Evolutionary conservation across 2,797 vertebrate species (phyloP), one percentile per base, ranked within the genome.

Genomic region (Cichlasoma orientale): DNA sequence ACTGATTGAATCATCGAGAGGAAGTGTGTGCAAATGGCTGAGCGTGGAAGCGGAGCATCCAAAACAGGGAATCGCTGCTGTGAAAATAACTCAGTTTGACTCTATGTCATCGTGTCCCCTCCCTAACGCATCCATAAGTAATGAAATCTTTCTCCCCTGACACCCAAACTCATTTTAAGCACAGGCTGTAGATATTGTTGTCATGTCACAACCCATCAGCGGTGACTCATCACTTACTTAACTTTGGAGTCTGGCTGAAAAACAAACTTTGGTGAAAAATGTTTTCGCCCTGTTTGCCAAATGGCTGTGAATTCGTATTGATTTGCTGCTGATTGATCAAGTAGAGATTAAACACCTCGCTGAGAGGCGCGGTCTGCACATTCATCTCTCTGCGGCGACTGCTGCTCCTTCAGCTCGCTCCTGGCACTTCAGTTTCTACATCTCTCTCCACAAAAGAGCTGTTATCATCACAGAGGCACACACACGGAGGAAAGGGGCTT

Each of bases 311-410:
- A 72, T 79, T 73, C 10, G 0, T 58, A 82, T 85, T 3, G 75
- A 69, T 71, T 58, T 16, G 70, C 72, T 27, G 58, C 10, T 82
- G 80, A 85, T 78, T 79, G 86, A 88, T 88, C 63, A 79, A 59
- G 56, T 36, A 3, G 47, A 77, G 75, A 70, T 56, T 44, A 80
- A 86, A 72, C 0, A 72, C 6, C 72, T 29, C 1, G 36, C 74
- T 12, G 56, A 72, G 73, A 27, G 36, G 53, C 18, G 8, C 55
- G 7, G 38, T 21, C 70, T 66, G 13, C 2, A 0, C 68, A 70
- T 79, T 72, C 54, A 27, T 79, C 77, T 72, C 44, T 56, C 69
- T 3, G 19, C 1, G 4, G 36, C 8, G 19, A 69, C 57, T 69
- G 72, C 29, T 47, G 6, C 33, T 18, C 21, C 4, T 66, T 68